Percentiles rank a stretch among this genome's conserved stretches.
Evolutionary conservation across 1,140 invertebrate species (phyloP).

Genomic region (Cardiocondyla obscurior): DNA sequence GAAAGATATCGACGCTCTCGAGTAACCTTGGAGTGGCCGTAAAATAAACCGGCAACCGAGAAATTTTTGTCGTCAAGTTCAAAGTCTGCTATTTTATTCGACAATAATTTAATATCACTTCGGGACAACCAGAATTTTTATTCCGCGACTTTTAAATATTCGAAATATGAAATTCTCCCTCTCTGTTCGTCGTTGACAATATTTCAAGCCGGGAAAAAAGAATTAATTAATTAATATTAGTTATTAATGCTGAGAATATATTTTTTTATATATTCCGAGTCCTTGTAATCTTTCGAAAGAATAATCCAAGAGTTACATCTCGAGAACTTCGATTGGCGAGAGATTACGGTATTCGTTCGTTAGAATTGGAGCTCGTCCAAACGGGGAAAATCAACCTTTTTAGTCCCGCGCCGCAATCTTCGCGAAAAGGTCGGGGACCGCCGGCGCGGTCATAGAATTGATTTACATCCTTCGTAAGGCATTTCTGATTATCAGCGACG

Average conservation of each 20-base stretch:
- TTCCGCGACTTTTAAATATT: not conserved
- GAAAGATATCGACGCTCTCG: not conserved
- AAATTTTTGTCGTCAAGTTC: not conserved
- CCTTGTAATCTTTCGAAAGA: not conserved
- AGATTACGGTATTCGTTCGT: not conserved
- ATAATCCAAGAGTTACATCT: not conserved
- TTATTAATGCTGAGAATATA: not conserved
- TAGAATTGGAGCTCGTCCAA: not conserved
- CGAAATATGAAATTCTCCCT: not conserved
- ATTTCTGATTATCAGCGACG: constrained; percentile 66
- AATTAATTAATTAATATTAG: not conserved
- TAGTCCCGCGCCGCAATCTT: not conserved
- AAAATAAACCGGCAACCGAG: not conserved
- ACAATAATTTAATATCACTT: not conserved
- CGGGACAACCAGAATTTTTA: not conserved
- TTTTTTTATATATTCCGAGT: not conserved
- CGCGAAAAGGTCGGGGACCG: not conserved
- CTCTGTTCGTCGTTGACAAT: not conserved
- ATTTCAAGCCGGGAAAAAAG: not conserved
- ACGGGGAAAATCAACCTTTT: not conserved
- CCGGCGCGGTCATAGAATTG: constrained; percentile 16
- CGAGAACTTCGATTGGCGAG: not conserved
- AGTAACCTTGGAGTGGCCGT: not conserved
- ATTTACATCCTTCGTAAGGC: constrained; percentile 54
- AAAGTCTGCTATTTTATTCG: not conserved